These are phyloP conservation scores for Gambusia affinis DNA, from an alignment of 2,113 vertebrate species.

Conservation along the genomic window DNA sequence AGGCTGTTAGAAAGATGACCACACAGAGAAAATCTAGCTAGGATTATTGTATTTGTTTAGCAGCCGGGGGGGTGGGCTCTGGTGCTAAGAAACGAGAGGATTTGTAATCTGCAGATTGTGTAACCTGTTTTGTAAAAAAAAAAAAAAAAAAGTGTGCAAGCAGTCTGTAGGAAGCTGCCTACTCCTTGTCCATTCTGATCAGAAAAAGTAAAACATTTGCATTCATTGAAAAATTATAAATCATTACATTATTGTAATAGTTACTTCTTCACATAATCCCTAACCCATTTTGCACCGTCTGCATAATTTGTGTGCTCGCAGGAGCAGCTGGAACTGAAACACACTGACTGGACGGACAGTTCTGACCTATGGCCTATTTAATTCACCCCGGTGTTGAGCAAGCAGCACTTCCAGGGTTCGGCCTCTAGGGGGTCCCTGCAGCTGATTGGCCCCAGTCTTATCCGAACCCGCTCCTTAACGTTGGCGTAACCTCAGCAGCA, in stretches of 20 bases:
- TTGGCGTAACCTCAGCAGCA: not conserved
- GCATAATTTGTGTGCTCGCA: not conserved
- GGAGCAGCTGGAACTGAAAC: not conserved
- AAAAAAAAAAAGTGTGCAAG: not conserved
- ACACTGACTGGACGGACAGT: not conserved
- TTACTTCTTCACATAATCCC: not conserved
- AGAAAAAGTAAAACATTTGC: too few relatives aligned
- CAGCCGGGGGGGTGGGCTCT: too few relatives aligned
- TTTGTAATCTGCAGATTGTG: not conserved
- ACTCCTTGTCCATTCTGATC: too few relatives aligned
- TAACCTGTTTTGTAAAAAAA: conserved; percentile 1
- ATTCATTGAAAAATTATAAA: not conserved
- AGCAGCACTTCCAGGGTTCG: not conserved
- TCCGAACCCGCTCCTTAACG: not conserved
- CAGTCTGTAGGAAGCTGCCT: not conserved
- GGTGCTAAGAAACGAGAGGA: not conserved
- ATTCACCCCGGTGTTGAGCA: not conserved
- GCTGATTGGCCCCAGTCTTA: not conserved
- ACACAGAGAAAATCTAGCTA: not conserved
- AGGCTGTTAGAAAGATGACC: not conserved
- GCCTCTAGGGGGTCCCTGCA: not conserved
- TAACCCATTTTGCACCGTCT: not conserved
- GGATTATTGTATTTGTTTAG: not conserved
- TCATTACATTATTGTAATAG: not conserved
- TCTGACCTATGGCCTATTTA: not conserved